Evolutionary conservation across 1,140 invertebrate genomes (phyloP).

Genomic region (Zaprionus inermis): DNA sequence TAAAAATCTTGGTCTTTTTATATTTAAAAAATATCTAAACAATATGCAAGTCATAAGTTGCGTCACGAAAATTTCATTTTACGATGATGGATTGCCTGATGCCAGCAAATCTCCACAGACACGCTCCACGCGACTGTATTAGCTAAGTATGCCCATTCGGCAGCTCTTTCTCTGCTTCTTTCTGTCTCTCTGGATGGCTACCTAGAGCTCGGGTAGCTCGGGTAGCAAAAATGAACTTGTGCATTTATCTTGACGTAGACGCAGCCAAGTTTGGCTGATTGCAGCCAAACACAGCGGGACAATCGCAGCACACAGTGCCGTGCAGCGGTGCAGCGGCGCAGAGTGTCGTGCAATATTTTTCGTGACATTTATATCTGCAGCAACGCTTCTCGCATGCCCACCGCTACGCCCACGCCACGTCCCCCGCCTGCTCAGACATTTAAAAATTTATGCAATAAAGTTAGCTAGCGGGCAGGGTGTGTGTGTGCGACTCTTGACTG

Average conservation of each 20-base stretch:
- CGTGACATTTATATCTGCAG: conserved; percentile 74
- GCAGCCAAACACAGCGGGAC: conserved; percentile 52
- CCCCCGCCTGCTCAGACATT: conserved; percentile 43
- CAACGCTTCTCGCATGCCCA: neutral
- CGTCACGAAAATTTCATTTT: conserved; percentile 5
- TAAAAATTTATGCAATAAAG: conserved; percentile 81
- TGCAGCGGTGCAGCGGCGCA: conserved; percentile 14
- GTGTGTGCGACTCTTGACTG: conserved; percentile 34
- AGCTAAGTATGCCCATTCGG: conserved; percentile 43
- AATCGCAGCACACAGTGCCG: conserved; percentile 26
- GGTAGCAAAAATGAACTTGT: conserved; percentile 74
- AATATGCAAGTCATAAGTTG: neutral
- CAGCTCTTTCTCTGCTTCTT: neutral
- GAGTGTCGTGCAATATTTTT: conserved; percentile 71
- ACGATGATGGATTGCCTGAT: conserved; percentile 4
- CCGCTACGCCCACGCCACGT: conserved; percentile 5
- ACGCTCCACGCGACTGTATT: conserved; percentile 5
- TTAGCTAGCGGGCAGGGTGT: conserved; percentile 40
- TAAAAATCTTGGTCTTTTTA: too few relatives aligned
- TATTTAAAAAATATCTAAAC: neutral
- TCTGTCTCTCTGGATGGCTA: neutral
- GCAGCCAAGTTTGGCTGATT: conserved; percentile 61
- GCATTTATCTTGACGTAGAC: conserved; percentile 75
- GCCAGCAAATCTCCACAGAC: neutral
- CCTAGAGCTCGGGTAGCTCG: conserved; percentile 26